Evolutionary conservation across 2,888 invertebrate genomes (phyloP), one percentile per base, ranked within the genome.

Genomic region (Conchocele bisecta): DNA sequence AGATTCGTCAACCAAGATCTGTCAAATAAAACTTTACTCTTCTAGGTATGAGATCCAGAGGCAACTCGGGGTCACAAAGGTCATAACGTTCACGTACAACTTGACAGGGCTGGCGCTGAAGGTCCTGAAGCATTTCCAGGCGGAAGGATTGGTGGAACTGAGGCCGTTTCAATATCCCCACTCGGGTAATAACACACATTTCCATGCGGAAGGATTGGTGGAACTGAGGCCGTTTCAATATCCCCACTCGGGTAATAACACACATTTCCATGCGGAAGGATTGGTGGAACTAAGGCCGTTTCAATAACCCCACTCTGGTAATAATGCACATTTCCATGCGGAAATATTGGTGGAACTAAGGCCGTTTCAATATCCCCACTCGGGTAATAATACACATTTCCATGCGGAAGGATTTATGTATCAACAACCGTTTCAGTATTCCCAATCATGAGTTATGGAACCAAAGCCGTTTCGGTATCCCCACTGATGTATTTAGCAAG

Each of bases 41-140:
- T n/a, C n/a, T n/a, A n/a, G n/a, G n/a, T 51, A 51, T 31, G 51
- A 51, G 17, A 20, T 51, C 3, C 51, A 51, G 31, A 51, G 33
- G 26, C n/a, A 13, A 24, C n/a, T 51, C 17, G 51, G 51, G 7
- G 51, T 51, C 17, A 17, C 29, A 22, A 51, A 51, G 33, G 31
- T 51, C 33, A n/a, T 51, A 7, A 51, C 51, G 17, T 51, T 29
- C 17, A 51, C 51, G 15, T 29, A 51, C 26, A 51, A 51, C 20
- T 13, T 51, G 28, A 51, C 51, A 5, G 31, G 11, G 17, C 3
- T 31, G 5, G 51, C 51, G 3, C 4, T 31, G 31, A 17, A 3
- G 17, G 51, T 51, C 4, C 51, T 51, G 11, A 11, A 51, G 17
- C 28, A 51, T 29, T 51, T 31, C 20, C 51, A 51, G 7, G 7